phyloP scores from a whole-genome alignment of 2,113 vertebrate species.

The Todiramphus saurophagus region DNA sequence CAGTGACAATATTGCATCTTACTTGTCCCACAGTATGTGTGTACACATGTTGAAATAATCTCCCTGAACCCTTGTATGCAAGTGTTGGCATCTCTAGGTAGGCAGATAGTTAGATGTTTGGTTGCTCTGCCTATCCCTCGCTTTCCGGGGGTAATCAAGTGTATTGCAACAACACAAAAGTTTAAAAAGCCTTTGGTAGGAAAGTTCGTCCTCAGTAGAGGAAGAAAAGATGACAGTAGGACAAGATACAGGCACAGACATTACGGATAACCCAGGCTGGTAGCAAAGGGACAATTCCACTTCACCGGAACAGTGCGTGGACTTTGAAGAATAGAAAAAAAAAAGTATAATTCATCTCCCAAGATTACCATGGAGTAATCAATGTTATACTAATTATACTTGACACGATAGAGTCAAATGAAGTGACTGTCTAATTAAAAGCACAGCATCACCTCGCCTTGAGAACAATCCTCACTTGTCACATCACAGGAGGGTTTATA shows the following conservation, averaged over 20 bases:
- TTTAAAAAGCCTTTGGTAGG: background rate
- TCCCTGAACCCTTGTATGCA: background rate
- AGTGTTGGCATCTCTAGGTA: background rate
- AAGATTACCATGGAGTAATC: background rate
- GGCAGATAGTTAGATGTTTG: background rate
- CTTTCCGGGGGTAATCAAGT: background rate
- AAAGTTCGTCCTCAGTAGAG: background rate
- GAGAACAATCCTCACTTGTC: constrained; percentile 19
- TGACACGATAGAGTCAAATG: background rate
- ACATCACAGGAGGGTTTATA: constrained; percentile 7
- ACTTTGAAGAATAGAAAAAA: background rate
- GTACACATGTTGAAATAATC: background rate
- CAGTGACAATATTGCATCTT: background rate
- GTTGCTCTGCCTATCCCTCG: background rate
- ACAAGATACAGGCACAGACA: background rate
- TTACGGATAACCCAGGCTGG: background rate
- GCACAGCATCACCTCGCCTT: constrained; percentile 27
- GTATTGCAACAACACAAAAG: background rate
- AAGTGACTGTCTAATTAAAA: constrained; percentile 45
- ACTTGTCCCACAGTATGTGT: background rate
- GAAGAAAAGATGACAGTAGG: background rate
- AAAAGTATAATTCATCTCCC: background rate
- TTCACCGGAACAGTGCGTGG: background rate
- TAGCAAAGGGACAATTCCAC: background rate
- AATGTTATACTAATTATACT: background rate